phyloP scores from a whole-genome alignment of 2,797 vertebrate genomes.

The Melanotaenia boesemani region DNA sequence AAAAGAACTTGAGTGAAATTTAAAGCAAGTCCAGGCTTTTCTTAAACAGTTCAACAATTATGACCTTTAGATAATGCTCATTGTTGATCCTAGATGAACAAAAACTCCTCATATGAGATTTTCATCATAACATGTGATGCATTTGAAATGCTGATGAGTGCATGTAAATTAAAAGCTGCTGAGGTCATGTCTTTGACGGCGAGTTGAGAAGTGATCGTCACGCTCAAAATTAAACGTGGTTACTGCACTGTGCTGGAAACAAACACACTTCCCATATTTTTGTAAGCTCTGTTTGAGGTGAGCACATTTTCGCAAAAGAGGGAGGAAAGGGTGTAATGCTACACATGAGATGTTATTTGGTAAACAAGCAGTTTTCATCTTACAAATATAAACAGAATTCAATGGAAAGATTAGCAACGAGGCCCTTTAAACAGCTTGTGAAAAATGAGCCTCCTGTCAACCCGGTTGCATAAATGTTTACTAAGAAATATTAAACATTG shows the following conservation, averaged over 20 bases:
- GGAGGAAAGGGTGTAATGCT: conserved; percentile 32
- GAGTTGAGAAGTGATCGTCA: neutral
- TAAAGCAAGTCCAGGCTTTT: neutral
- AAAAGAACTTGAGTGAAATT: neutral
- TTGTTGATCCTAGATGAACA: neutral
- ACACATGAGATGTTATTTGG: conserved; percentile 66
- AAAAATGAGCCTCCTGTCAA: conserved; percentile 75
- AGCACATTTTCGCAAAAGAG: conserved; percentile 44
- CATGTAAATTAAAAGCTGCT: neutral
- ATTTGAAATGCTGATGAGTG: conserved; percentile 11
- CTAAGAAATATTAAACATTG: conserved; percentile 80
- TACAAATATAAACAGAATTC: conserved; percentile 74
- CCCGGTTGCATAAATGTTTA: conserved; percentile 78
- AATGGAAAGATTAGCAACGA: conserved; percentile 64
- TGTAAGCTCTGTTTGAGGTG: conserved; percentile 43
- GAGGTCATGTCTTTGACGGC: neutral
- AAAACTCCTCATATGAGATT: neutral
- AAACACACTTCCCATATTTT: conserved; percentile 48
- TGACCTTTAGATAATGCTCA: conserved; percentile 15
- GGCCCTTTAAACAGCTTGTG: conserved; percentile 71
- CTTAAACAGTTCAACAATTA: neutral
- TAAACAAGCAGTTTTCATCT: conserved; percentile 73
- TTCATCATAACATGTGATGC: neutral
- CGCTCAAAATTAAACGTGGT: neutral
- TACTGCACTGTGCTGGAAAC: neutral